Percentiles rank a stretch among this genome's conserved stretches.
These are phyloP conservation scores for Chascanopsetta lugubris DNA, from an alignment of 2,113 vertebrate genomes.

Conservation along the genomic window DNA sequence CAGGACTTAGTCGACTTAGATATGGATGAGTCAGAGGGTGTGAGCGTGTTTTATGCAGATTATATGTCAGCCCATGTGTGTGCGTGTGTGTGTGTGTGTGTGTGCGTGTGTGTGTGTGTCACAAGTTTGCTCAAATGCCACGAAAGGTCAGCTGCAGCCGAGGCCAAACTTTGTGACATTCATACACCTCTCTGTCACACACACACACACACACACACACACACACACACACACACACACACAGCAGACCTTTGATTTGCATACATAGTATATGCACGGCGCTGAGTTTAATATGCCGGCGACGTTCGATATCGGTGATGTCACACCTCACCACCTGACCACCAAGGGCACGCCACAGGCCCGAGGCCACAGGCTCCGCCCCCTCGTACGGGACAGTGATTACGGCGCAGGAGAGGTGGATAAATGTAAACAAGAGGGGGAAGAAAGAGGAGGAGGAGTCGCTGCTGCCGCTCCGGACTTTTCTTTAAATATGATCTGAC, in stretches of 20 bases:
- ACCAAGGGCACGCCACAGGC: constrained; percentile 9
- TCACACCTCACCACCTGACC: constrained; percentile 23
- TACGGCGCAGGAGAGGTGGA: too few relatives aligned
- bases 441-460: not conserved
- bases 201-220: constrained; percentile 6
- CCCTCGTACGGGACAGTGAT: not conserved
- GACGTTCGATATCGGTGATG: constrained; percentile 1
- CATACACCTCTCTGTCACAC: constrained; percentile 23
- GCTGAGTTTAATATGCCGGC: constrained; percentile 2
- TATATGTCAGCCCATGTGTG: constrained; percentile 38
- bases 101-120: constrained; percentile 34
- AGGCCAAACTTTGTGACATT: constrained; percentile 30
- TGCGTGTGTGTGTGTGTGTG: constrained; percentile 35
- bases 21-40: constrained; percentile 1
- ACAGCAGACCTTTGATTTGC: constrained; percentile 7
- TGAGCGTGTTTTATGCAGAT: constrained; percentile 34
- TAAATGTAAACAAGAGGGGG: too few relatives aligned
- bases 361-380: too few relatives aligned
- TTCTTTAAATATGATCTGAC: constrained; percentile 1
- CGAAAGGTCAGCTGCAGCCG: constrained; percentile 62
- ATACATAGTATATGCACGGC: constrained; percentile 9
- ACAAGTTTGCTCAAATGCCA: constrained; percentile 59
- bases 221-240: constrained; percentile 7
- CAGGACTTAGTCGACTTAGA: not conserved
- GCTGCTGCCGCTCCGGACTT: not conserved